These are phyloP conservation scores for Drosophila nr. perissopoda DNA, from an alignment of 2,888 invertebrate genomes.

Conservation along the genomic window DNA sequence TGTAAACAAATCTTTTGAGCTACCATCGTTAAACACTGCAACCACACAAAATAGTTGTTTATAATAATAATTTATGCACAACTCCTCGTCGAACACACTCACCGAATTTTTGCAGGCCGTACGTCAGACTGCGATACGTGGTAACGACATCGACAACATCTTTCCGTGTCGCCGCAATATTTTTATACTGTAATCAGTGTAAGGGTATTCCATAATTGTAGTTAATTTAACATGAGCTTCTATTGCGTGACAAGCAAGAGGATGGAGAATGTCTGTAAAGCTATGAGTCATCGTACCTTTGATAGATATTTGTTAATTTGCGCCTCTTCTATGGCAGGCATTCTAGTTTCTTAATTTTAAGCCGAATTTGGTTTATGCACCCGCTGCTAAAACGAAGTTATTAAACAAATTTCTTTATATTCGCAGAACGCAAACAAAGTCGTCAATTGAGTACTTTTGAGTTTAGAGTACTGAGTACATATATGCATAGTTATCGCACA, in stretches of 20 bases:
- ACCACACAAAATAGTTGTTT: background rate
- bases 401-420: slow-evolving; percentile 28
- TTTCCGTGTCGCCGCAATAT: slow-evolving; percentile 88
- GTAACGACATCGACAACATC: slow-evolving; percentile 89
- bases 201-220: slow-evolving; percentile 17
- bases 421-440: slow-evolving; percentile 55
- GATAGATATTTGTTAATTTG: slow-evolving; percentile 86
- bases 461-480: slow-evolving; percentile 39
- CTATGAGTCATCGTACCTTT: slow-evolving; percentile 85
- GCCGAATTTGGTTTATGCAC: slow-evolving; percentile 19
- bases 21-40: slow-evolving; percentile 95
- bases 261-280: slow-evolving; percentile 12
- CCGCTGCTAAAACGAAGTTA: slow-evolving; percentile 8
- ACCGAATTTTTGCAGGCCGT: slow-evolving; percentile 90
- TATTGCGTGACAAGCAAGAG: slow-evolving; percentile 22
- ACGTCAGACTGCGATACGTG: slow-evolving; percentile 88
- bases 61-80: background rate
- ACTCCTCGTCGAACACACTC: slow-evolving; percentile 74
- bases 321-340: slow-evolving; percentile 85
- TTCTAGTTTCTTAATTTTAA: slow-evolving; percentile 28
- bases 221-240: slow-evolving; percentile 22
- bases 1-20: slow-evolving; percentile 91
- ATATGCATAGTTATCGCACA: slow-evolving; percentile 15
- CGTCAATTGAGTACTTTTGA: slow-evolving; percentile 44
- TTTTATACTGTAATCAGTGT: slow-evolving; percentile 88